Conservation (phyloP, 2,888 invertebrate species). For the Heliconius charithonia region DNA sequence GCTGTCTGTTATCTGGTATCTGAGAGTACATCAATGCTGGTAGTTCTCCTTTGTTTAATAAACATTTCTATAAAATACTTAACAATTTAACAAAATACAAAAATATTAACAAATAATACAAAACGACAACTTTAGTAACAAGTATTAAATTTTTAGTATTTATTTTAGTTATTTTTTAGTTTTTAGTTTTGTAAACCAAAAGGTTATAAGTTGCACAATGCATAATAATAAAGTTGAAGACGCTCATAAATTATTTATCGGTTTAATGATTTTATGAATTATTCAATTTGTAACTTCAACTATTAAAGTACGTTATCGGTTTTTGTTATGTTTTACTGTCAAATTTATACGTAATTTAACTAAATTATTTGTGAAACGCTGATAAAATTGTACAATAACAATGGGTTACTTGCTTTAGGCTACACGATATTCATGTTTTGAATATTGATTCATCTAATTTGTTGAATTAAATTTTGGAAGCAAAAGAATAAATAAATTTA, state of each 20-base stretch:
- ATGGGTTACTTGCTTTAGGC: neutral
- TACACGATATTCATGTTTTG: neutral
- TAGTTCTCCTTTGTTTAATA: constrained; percentile 35
- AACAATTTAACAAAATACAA: neutral
- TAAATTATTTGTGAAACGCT: neutral
- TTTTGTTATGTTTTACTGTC: constrained; percentile 4
- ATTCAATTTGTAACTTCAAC: constrained; percentile 37
- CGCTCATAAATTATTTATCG: constrained; percentile 41
- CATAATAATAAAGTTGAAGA: constrained; percentile 36
- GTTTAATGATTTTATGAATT: constrained; percentile 40
- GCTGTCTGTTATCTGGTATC: constrained; percentile 39
- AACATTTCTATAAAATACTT: too few relatives aligned
- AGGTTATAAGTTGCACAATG: constrained; percentile 40
- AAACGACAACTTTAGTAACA: neutral
- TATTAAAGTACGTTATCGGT: constrained; percentile 26
- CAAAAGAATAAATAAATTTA: neutral
- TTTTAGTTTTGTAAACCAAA: constrained; percentile 26
- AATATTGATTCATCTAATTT: neutral
- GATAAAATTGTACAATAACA: neutral
- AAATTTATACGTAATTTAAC: neutral
- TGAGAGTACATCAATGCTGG: constrained; percentile 35
- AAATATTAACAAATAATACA: neutral
- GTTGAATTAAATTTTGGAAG: neutral
- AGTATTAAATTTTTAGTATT: too few relatives aligned
- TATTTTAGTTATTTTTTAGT: too few relatives aligned